These are phyloP conservation scores for Gadopsis marmoratus DNA, from an alignment of 2,797 vertebrate genomes.

Conservation along the genomic window DNA sequence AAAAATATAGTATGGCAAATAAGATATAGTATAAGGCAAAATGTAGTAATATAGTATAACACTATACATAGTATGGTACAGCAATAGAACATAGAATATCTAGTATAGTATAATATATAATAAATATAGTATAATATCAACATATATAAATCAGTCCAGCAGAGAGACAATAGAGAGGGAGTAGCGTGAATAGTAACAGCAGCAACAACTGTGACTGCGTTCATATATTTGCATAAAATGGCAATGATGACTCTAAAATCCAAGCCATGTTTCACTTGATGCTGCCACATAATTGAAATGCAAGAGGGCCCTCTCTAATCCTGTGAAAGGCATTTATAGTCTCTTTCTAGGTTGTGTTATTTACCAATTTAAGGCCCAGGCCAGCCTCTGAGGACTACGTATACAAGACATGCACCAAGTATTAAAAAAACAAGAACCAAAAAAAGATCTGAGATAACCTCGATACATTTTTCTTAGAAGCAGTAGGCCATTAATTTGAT, in stretches of 20 bases:
- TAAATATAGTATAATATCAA: no score
- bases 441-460: conserved; percentile 52
- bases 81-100: no score
- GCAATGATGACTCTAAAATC: conserved; percentile 32
- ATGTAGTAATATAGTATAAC: no score
- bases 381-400: conserved; percentile 25
- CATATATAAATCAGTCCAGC: no score
- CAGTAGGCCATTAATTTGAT: conserved; percentile 59
- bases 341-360: conserved; percentile 69
- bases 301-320: conserved; percentile 39
- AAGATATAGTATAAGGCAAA: no score
- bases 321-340: conserved; percentile 22
- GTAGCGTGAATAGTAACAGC: background rate
- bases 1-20: no score
- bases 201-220: background rate
- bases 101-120: no score
- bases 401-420: conserved; percentile 39
- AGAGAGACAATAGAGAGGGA: no score
- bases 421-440: conserved; percentile 4
- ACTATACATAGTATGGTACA: no score
- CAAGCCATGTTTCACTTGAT: conserved; percentile 17
- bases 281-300: conserved; percentile 59
- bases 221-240: conserved; percentile 26
- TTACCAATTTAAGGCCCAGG: conserved; percentile 58
- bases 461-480: conserved; percentile 41